Evolutionary conservation across 2,113 vertebrate genomes (phyloP).

Genomic region (Catharus bicknelli): DNA sequence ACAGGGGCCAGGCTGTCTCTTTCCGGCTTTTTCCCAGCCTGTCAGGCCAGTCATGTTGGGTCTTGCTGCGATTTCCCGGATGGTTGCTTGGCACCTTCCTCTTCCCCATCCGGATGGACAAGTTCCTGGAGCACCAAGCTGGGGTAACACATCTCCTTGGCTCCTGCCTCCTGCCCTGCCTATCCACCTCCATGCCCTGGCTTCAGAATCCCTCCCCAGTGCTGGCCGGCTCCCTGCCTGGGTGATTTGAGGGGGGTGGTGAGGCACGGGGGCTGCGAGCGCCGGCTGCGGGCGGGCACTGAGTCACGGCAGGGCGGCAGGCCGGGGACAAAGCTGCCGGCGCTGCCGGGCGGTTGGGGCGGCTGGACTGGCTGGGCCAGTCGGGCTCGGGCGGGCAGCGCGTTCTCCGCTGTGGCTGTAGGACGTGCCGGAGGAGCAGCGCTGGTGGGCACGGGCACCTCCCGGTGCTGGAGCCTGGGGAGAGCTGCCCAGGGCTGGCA

Average conservation of each 20-base stretch:
- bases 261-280: accelerated
- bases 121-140: slow-evolving; percentile 33
- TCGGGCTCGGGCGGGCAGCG: neutral
- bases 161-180: neutral
- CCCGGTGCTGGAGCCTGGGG: accelerated
- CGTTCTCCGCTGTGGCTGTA: neutral
- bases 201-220: neutral
- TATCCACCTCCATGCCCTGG: accelerated
- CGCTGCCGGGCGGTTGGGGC: neutral
- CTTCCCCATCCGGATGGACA: slow-evolving; percentile 41
- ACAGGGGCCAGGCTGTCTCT: slow-evolving; percentile 26
- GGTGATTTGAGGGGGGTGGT: neutral
- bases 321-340: neutral
- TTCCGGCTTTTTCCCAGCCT: slow-evolving; percentile 57
- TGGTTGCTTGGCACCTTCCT: slow-evolving; percentile 54
- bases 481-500: neutral
- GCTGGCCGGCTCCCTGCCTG: neutral
- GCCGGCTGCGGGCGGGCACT: neutral
- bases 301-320: neutral
- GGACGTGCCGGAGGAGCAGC: neutral
- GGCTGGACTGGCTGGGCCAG: slow-evolving; percentile 2
- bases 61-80: slow-evolving; percentile 58
- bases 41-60: slow-evolving; percentile 27
- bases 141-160: neutral
- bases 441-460: neutral